Conservation (phyloP, 2,888 invertebrate species). For the Thelaira solivaga region DNA sequence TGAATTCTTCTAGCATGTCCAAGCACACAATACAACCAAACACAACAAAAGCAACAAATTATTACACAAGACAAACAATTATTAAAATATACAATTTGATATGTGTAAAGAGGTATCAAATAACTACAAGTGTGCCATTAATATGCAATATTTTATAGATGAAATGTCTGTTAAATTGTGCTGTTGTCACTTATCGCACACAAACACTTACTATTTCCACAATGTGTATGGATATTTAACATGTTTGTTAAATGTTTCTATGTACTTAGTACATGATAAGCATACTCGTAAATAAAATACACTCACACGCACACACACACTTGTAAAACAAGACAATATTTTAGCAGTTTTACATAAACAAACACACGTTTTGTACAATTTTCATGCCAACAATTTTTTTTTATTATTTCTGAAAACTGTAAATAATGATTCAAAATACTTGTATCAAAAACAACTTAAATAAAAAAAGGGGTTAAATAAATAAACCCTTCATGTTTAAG, state of each 20-base stretch:
- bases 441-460: too few relatives aligned
- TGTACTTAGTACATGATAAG: too few relatives aligned
- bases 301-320: too few relatives aligned
- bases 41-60: neutral
- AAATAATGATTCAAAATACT: too few relatives aligned
- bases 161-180: conserved; percentile 37
- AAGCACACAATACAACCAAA: neutral
- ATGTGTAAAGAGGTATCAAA: neutral
- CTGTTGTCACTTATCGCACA: conserved; percentile 33
- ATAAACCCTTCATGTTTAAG: too few relatives aligned
- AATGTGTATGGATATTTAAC: neutral
- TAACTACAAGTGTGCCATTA: conserved; percentile 43
- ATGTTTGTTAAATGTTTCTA: too few relatives aligned
- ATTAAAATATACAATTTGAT: conserved; percentile 21
- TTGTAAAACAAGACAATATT: too few relatives aligned
- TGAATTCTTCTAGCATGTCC: neutral
- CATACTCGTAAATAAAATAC: too few relatives aligned
- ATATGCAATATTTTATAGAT: conserved; percentile 57
- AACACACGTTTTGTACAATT: neutral
- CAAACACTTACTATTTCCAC: conserved; percentile 6
- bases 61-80: conserved; percentile 6
- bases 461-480: too few relatives aligned
- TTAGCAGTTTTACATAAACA: neutral
- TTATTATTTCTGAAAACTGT: too few relatives aligned
- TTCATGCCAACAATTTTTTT: neutral